Evolutionary conservation across 2,888 invertebrate genomes (phyloP), one percentile per base, ranked within the genome.

Genomic region (Ferdinandea cuprea): DNA sequence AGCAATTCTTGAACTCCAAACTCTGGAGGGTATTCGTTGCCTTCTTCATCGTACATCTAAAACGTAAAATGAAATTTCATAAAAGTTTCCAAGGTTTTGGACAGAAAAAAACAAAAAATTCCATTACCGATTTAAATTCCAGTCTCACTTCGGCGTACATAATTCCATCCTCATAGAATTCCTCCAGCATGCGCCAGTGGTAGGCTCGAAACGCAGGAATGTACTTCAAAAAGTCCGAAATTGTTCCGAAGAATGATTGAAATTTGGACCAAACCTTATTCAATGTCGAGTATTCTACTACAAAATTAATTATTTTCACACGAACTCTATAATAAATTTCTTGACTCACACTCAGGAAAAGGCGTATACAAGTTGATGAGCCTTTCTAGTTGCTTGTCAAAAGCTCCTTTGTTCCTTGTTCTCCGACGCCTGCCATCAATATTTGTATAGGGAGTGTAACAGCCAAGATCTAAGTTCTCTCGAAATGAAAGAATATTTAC

Each of bases 141-240:
- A 88, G 79, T 48, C 94, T 91, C 5, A 94, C 85, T 87, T 95
- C 94, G 0, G 93, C 88, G 85, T 94, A 94, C 88, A 93, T 91
- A 0, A 94, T 91, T 85, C 94, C 94, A 86, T 95, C 94, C 0
- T 92, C 90, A 81, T 92, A 92, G 35, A 93, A 87, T 86, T 94
- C 93, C 58, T 92, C 88, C 3, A 94, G 89, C 40, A 92, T 89
- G 79, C 92, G 92, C 86, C 92, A 92, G 77, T 93, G 92, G 86
- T 93, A 93, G 11, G 92, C 91, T 66, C 92, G 92, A 87, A 92
- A 93, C 0, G 92, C 92, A 0, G 93, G 93, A 74, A 91, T 89
- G 72, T 93, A 93, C 11, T 88, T 89, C 2, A 93, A 85, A 46
- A 93, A 87, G 59, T 92, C 92, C 0, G 87, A 88, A 0, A 92